Conservation (phyloP, 2,888 invertebrate genomes). For the Protophormia terraenovae region DNA sequence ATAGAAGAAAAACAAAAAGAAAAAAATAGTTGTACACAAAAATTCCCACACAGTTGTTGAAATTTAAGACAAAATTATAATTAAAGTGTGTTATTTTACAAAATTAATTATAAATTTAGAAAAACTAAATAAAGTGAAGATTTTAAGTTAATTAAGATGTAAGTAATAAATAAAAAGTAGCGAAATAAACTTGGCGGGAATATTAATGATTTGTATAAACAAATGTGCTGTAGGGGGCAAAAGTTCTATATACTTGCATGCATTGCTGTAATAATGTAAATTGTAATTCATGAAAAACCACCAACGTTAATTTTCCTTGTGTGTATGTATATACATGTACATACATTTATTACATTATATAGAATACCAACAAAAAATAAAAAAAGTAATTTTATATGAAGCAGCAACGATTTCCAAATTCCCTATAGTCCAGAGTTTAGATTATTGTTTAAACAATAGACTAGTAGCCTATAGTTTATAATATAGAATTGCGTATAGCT, state of each 20-base stretch:
- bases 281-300: neutral
- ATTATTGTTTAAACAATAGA: no score
- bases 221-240: neutral
- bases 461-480: no score
- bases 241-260: neutral
- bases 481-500: no score
- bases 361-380: neutral
- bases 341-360: neutral
- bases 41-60: constrained; percentile 53
- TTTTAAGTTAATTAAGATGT: neutral
- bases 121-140: neutral
- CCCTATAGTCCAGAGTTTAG: neutral
- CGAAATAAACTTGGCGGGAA: constrained; percentile 26
- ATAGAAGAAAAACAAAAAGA: constrained; percentile 11
- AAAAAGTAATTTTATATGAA: neutral
- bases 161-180: neutral
- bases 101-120: neutral
- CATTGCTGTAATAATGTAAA: neutral
- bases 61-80: constrained; percentile 12
- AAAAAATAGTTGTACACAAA: constrained; percentile 60
- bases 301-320: neutral
- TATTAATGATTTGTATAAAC: neutral
- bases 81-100: constrained; percentile 14
- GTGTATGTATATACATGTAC: neutral
- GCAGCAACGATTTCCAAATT: neutral